Conservation (phyloP, 1,140 invertebrate species). For the Trissolcus basalis region DNA sequence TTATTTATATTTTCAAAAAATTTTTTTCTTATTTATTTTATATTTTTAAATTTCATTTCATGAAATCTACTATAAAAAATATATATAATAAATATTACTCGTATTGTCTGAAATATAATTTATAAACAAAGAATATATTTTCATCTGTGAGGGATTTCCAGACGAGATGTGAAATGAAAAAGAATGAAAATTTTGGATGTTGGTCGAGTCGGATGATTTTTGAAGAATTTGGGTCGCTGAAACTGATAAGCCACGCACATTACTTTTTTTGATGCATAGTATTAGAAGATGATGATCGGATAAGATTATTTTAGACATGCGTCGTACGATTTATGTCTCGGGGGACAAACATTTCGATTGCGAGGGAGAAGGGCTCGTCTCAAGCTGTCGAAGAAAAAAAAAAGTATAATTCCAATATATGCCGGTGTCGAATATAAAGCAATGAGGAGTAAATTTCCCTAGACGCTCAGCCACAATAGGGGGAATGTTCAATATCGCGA, state of each 20-base stretch:
- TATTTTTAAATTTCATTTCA: too few relatives aligned
- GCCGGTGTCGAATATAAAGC: slow-evolving; percentile 53
- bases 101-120: too few relatives aligned
- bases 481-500: slow-evolving; percentile 42
- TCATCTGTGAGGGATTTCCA: too few relatives aligned
- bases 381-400: slow-evolving; percentile 41
- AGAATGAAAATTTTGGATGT: not conserved
- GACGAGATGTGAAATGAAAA: too few relatives aligned
- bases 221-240: not conserved
- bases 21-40: too few relatives aligned
- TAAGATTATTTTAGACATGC: slow-evolving; percentile 52
- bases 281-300: slow-evolving; percentile 47
- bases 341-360: slow-evolving; percentile 57
- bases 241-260: slow-evolving; percentile 17
- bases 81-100: too few relatives aligned
- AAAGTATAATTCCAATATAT: slow-evolving; percentile 55
- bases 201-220: not conserved
- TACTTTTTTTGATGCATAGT: slow-evolving; percentile 44
- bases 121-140: too few relatives aligned
- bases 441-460: slow-evolving; percentile 56
- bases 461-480: slow-evolving; percentile 40
- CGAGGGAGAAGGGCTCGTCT: slow-evolving; percentile 35
- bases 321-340: slow-evolving; percentile 54
- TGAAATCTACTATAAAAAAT: too few relatives aligned
- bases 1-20: too few relatives aligned